Percentiles rank a stretch among this genome's conserved stretches.
phyloP scores from a whole-genome alignment of 2,888 invertebrate genomes.

The Drosophila mimetica region DNA sequence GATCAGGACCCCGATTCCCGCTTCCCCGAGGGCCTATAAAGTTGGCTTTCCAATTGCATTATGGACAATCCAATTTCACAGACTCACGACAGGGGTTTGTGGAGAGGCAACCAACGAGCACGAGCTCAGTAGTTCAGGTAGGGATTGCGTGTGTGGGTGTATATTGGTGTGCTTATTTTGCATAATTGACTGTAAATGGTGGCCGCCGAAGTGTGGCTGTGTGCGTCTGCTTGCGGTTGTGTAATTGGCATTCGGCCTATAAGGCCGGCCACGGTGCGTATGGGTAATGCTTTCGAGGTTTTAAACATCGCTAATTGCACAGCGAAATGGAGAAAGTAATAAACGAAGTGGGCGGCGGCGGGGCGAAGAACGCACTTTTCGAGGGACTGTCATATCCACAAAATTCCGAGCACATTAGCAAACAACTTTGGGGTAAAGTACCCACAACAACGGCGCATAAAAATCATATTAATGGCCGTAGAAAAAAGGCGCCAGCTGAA shows the following conservation, averaged over 20 bases:
- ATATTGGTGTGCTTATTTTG: slow-evolving; percentile 65
- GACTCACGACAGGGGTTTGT: neutral
- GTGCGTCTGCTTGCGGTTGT: slow-evolving; percentile 29
- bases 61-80: slow-evolving; percentile 46
- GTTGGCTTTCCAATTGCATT: slow-evolving; percentile 55
- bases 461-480: slow-evolving; percentile 32
- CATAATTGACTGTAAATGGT: slow-evolving; percentile 71
- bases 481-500: slow-evolving; percentile 27
- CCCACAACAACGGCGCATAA: slow-evolving; percentile 34
- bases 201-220: slow-evolving; percentile 25
- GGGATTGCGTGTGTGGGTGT: slow-evolving; percentile 3
- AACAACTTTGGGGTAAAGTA: slow-evolving; percentile 29
- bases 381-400: slow-evolving; percentile 38
- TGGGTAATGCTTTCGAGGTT: slow-evolving; percentile 45
- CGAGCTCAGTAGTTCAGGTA: slow-evolving; percentile 15
- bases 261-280: slow-evolving; percentile 36
- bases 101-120: too few species aligned
- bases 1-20: slow-evolving; percentile 37
- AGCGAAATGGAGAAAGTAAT: slow-evolving; percentile 26
- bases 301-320: slow-evolving; percentile 54
- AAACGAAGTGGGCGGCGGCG: neutral
- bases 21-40: slow-evolving; percentile 18
- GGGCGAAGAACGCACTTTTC: slow-evolving; percentile 6
- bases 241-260: slow-evolving; percentile 37
- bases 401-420: slow-evolving; percentile 43